Percentiles rank a stretch among this genome's conserved stretches.
Conservation (phyloP, 2,888 invertebrate genomes). For the Phymatocera aterrima region DNA sequence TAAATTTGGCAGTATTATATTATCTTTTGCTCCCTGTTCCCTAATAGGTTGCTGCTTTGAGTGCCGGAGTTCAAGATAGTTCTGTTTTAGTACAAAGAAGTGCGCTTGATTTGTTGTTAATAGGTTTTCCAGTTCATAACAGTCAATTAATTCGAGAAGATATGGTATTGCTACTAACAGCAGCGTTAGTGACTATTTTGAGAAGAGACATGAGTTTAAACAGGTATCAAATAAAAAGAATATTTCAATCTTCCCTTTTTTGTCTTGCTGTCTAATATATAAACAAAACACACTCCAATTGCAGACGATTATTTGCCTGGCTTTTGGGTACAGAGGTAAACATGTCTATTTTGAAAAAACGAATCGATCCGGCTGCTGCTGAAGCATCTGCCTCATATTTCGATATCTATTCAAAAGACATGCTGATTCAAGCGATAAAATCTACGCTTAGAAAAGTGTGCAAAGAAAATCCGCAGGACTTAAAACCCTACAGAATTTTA, state of each 20-base stretch:
- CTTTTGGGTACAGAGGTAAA: slow-evolving; percentile 85
- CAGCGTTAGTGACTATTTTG: slow-evolving; percentile 85
- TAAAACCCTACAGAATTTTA: slow-evolving; percentile 86
- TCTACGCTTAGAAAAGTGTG: slow-evolving; percentile 78
- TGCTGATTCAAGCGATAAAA: slow-evolving; percentile 81
- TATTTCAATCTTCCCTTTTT: not conserved
- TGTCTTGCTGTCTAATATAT: not conserved
- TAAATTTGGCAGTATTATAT: not conserved
- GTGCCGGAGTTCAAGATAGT: slow-evolving; percentile 87
- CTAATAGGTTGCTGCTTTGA: slow-evolving; percentile 83
- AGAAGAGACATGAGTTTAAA: slow-evolving; percentile 94
- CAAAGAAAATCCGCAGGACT: slow-evolving; percentile 79
- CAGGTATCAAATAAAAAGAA: slow-evolving; percentile 74
- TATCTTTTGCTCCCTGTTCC: slow-evolving; percentile 46
- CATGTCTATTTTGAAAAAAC: slow-evolving; percentile 71
- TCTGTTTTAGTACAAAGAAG: slow-evolving; percentile 91
- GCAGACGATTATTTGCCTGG: slow-evolving; percentile 89
- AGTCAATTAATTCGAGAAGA: slow-evolving; percentile 83
- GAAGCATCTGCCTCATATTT: slow-evolving; percentile 78
- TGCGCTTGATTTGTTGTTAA: slow-evolving; percentile 87
- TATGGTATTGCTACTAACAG: slow-evolving; percentile 84
- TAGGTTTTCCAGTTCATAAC: slow-evolving; percentile 91
- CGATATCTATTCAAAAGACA: slow-evolving; percentile 81
- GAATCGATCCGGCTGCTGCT: slow-evolving; percentile 62
- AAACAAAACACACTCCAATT: slow-evolving; percentile 54